Evolutionary conservation across 2,113 vertebrate species (phyloP).

Genomic region (Pelecanus crispus): DNA sequence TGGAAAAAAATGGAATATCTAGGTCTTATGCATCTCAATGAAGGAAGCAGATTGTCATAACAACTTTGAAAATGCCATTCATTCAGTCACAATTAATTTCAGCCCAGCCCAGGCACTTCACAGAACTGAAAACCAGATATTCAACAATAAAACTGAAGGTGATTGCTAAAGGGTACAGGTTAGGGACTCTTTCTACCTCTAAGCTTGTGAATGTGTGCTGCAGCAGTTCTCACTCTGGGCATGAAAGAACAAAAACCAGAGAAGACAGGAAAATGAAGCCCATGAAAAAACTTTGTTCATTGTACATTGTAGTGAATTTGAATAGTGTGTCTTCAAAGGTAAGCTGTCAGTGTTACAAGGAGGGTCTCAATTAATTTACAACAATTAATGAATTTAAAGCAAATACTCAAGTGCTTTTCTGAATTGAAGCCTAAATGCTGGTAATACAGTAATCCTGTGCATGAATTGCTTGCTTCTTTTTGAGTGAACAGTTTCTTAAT

Average conservation of each 20-base stretch:
- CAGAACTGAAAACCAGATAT: background rate
- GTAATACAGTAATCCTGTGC: background rate
- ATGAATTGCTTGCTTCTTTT: background rate
- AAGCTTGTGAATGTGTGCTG: background rate
- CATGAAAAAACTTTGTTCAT: background rate
- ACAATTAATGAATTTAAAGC: background rate
- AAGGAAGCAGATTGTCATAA: slow-evolving; percentile 64
- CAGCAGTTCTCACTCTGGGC: background rate
- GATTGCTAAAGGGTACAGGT: background rate
- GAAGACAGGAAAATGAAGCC: background rate
- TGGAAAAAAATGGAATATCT: slow-evolving; percentile 40
- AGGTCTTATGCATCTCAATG: slow-evolving; percentile 44
- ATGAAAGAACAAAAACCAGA: background rate
- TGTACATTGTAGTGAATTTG: background rate
- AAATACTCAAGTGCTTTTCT: background rate
- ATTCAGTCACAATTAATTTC: slow-evolving; percentile 57
- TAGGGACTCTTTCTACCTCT: background rate
- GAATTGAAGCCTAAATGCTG: background rate
- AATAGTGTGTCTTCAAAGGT: background rate
- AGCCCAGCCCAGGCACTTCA: background rate
- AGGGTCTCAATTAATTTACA: background rate
- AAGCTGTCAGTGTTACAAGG: background rate
- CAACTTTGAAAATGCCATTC: slow-evolving; percentile 59
- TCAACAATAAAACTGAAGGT: background rate
- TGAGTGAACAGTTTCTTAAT: background rate